Base-by-base conservation (phyloP, 2,797 vertebrate species). In the Gephyroberyx darwinii region DNA sequence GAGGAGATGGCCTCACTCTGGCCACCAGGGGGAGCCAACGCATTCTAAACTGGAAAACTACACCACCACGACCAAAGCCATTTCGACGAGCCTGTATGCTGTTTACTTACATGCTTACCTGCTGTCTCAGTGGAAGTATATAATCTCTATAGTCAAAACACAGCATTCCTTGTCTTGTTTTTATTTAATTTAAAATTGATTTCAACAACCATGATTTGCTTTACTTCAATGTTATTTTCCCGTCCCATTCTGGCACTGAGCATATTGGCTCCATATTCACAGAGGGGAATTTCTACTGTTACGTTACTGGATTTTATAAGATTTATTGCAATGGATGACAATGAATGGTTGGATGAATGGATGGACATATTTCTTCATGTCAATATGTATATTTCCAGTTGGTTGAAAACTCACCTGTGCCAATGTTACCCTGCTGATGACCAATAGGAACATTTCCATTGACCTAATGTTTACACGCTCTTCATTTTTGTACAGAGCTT, bases 341-440 rank as follows among this genome's bases (percentile, higher is more conserved):
- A 65, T 78, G 68, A 54, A 41, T 68, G 61, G 43, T 51, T 63
- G 59, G 9, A 65, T 65, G 41, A 69, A 59, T 51, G 33, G 22
- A 65, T 54, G 19, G 8, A 65, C 10, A 6, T 64, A 26, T 81
- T 77, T 78, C 41, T 68, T 80, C 16, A 55, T 65, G 69, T 75
- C 31, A 78, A 1, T 74, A 26, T 59, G 55, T 5, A n/a, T 57
- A 0, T 78, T 63, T 74, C 80, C 43, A 75, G 61, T 77, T 81
- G 55, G 65, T 82, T 84, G 47, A 75, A 85, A 80, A 80, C 70
- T 74, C 55, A 80, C 88, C 90, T 91, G 93, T 95, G 95, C 95
- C 95, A 95, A 93, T 89, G 84, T 81, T 86, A 82, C 90, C 83
- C 85, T 92, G 87, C 86, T 84, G 65, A 86, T 72, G 76, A 86